A percentile compares a stretch with the other conserved stretches of the same genome.
These are phyloP conservation scores for Coronaproctus castanopsis DNA, from an alignment of 2,888 invertebrate genomes.

Conservation along the genomic window DNA sequence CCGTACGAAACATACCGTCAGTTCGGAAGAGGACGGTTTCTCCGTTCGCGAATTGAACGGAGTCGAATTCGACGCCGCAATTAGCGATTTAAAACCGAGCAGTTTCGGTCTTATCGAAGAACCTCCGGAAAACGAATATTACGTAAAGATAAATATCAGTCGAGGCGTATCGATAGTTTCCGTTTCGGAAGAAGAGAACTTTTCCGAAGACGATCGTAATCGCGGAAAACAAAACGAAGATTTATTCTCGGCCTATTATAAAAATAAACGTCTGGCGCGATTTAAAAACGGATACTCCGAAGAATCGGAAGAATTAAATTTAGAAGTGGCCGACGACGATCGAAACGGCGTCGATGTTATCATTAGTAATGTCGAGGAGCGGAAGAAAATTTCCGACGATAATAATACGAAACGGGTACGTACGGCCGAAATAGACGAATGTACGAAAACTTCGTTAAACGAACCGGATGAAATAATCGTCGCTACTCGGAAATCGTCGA, in stretches of 20 bases:
- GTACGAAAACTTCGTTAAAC: not conserved
- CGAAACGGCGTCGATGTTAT: not conserved
- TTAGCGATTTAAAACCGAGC: slow-evolving; percentile 21
- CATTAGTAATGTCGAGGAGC: not conserved
- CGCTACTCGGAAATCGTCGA: too few species aligned
- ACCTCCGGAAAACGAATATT: slow-evolving; percentile 27
- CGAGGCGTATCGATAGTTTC: slow-evolving; percentile 44
- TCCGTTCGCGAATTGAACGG: slow-evolving; percentile 8
- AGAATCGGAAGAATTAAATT: not conserved
- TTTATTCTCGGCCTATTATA: too few species aligned
- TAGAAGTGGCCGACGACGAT: not conserved
- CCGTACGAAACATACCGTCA: not conserved
- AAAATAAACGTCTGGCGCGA: too few species aligned
- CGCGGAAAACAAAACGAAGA: too few species aligned
- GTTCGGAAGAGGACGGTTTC: slow-evolving; percentile 9
- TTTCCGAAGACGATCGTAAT: not conserved
- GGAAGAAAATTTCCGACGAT: not conserved
- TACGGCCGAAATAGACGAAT: not conserved
- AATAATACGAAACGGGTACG: not conserved
- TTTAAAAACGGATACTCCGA: not conserved
- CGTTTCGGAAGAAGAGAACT: slow-evolving; percentile 30
- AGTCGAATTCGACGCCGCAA: slow-evolving; percentile 7
- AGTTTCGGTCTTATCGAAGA: slow-evolving; percentile 29
- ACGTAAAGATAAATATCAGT: slow-evolving; percentile 24
- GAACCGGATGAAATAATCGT: too few species aligned